Evolutionary conservation across 1,140 invertebrate species (phyloP).

Genomic region (Reticulitermes speratus): DNA sequence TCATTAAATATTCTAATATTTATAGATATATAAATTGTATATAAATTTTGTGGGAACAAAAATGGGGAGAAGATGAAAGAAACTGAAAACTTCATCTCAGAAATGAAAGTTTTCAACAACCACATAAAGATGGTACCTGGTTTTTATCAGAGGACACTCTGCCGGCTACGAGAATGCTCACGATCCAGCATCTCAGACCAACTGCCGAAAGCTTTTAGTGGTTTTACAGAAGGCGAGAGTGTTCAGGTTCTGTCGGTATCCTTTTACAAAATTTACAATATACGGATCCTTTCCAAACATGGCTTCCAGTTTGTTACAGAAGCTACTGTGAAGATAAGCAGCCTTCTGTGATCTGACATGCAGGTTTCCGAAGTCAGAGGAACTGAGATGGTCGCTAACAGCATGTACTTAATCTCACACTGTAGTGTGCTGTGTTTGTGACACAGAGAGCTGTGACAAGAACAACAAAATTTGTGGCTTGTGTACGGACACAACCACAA

Average conservation of each 20-base stretch:
- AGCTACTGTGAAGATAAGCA: neutral
- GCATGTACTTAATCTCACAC: neutral
- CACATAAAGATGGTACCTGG: no score
- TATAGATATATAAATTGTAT: no score
- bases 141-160: no score
- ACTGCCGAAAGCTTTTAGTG: neutral
- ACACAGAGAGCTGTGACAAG: no score
- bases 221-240: neutral
- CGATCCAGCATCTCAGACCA: neutral
- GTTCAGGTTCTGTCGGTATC: neutral
- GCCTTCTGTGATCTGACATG: no score
- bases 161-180: neutral
- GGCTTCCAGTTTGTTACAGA: neutral
- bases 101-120: no score
- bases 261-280: neutral
- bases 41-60: no score
- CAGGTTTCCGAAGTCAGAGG: neutral
- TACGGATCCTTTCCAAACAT: neutral
- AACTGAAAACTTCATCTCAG: no score
- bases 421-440: neutral
- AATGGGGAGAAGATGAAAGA: no score
- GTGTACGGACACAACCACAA: no score
- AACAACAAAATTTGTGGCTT: no score
- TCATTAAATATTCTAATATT: no score
- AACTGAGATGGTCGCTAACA: neutral